A percentile compares a stretch with the other conserved stretches of the same genome.
Evolutionary conservation across 2,113 vertebrate species (phyloP).

Genomic region (Prietella phreatophila): DNA sequence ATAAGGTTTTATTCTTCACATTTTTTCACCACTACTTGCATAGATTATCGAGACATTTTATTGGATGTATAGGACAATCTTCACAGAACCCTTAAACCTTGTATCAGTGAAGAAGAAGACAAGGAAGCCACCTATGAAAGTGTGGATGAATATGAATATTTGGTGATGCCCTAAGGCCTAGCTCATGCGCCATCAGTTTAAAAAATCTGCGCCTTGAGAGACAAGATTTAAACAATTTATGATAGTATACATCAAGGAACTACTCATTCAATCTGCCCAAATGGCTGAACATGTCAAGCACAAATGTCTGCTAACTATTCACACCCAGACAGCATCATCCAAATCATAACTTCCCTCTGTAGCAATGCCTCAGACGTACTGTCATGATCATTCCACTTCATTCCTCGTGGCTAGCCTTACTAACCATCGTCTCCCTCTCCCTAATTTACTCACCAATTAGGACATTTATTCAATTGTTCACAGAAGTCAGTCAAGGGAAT

Average conservation of each 20-base stretch:
- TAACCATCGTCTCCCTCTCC: background rate
- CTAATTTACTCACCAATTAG: background rate
- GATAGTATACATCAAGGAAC: background rate
- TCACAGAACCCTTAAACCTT: background rate
- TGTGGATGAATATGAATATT: background rate
- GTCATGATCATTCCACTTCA: constrained; percentile 2
- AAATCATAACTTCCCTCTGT: background rate
- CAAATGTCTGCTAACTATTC: background rate
- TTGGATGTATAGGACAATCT: background rate
- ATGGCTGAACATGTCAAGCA: background rate
- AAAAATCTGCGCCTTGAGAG: background rate
- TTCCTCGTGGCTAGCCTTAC: background rate
- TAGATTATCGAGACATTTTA: background rate
- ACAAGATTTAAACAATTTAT: background rate
- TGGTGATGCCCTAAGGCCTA: background rate
- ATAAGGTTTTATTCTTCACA: background rate
- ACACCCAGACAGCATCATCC: background rate
- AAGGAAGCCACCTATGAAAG: background rate
- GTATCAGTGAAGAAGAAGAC: background rate
- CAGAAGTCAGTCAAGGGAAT: background rate
- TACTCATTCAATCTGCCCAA: background rate
- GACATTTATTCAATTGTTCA: background rate
- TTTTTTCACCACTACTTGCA: background rate
- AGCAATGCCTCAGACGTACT: background rate
- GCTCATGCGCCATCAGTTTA: background rate